Conservation (phyloP, 2,113 vertebrate genomes). For the Cygnus atratus region DNA sequence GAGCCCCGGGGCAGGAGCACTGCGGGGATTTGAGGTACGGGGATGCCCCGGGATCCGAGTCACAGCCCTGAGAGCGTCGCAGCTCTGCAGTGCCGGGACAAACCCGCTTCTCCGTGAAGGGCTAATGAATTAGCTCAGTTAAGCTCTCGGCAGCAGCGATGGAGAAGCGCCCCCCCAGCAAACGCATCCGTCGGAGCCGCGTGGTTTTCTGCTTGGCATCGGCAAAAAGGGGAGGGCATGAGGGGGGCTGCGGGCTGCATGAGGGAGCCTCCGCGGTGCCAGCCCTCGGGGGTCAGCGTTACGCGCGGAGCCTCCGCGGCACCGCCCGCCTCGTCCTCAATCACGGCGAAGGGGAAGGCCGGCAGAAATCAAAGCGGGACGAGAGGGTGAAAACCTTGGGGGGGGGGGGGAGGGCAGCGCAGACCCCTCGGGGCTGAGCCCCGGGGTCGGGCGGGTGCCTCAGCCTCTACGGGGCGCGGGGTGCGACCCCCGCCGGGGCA, state of each 20-base stretch:
- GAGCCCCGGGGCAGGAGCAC: not conserved
- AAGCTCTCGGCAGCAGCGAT: not conserved
- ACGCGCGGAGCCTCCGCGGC: not conserved
- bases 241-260: not conserved
- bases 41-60: not conserved
- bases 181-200: not conserved
- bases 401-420: not conserved
- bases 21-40: not conserved
- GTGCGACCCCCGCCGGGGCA: too few species aligned
- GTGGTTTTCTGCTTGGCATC: not conserved
- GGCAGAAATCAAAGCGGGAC: not conserved
- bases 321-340: not conserved
- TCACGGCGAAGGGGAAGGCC: not conserved
- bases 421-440: not conserved
- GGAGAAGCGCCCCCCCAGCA: not conserved
- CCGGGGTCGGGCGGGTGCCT: not conserved
- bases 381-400: too few species aligned
- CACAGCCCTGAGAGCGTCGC: not conserved
- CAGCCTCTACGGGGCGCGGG: not conserved
- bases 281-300: not conserved
- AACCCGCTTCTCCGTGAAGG: rapidly evolving
- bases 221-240: not conserved
- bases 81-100: not conserved
- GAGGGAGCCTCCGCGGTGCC: not conserved
- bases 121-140: rapidly evolving